Conservation (phyloP, 2,113 vertebrate species). For the Ursus arctos region DNA sequence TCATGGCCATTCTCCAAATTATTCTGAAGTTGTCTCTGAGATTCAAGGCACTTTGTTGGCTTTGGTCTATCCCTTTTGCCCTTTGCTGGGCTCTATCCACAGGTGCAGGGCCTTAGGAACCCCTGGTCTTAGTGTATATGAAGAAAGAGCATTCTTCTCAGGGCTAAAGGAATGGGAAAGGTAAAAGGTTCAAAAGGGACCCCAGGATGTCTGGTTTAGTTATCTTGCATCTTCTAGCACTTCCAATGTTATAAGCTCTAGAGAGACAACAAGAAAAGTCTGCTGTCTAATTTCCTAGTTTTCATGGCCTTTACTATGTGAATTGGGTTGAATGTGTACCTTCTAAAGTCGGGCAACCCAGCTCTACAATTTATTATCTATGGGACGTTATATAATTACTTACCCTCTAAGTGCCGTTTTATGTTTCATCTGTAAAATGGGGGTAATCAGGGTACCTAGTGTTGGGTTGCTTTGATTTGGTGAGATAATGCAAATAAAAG, state of each 20-base stretch:
- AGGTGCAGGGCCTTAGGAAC: background rate
- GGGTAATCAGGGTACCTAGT: background rate
- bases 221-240: background rate
- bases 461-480: background rate
- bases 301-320: background rate
- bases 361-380: background rate
- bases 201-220: background rate
- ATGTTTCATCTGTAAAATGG: slow-evolving; percentile 12
- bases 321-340: background rate
- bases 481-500: background rate
- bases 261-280: background rate
- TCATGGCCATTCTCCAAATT: background rate
- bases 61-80: background rate
- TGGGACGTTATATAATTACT: background rate
- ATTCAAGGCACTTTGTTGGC: background rate
- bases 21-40: background rate
- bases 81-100: background rate
- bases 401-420: background rate
- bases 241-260: background rate
- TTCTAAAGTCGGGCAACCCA: background rate
- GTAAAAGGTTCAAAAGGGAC: background rate
- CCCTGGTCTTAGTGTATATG: background rate
- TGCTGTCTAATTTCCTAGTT: background rate
- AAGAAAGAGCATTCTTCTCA: background rate
- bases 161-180: background rate